A percentile compares a stretch with the other conserved stretches of the same genome.
Conservation (phyloP, 2,113 vertebrate genomes). For the Pangasianodon hypophthalmus region DNA sequence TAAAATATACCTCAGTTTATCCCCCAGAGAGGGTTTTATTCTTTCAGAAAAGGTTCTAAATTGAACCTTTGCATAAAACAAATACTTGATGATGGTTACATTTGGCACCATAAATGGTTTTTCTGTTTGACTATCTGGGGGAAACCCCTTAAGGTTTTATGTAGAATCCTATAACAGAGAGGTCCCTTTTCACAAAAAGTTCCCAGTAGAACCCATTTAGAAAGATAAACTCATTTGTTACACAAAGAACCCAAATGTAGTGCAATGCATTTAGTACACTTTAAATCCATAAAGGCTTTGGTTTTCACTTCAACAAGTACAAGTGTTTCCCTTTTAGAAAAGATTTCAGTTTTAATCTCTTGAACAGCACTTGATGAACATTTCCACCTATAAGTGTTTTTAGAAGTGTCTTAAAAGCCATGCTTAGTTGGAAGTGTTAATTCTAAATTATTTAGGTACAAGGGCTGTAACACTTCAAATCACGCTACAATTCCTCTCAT, state of each 20-base stretch:
- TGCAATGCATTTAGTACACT: not conserved
- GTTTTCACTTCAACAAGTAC: not conserved
- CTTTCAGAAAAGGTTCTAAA: not conserved
- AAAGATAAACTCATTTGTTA: not conserved
- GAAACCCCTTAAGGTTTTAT: not conserved
- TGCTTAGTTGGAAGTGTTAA: not conserved
- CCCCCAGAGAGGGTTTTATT: not conserved
- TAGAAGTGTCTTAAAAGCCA: not conserved
- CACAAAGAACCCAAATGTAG: not conserved
- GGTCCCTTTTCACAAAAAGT: not conserved
- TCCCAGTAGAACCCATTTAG: not conserved
- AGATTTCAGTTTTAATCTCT: not conserved
- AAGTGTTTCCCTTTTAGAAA: not conserved
- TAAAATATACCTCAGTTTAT: not conserved
- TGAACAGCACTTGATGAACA: not conserved
- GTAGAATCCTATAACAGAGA: not conserved
- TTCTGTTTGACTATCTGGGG: not conserved
- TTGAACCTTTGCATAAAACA: not conserved
- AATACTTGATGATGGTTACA: not conserved
- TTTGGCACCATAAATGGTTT: not conserved
- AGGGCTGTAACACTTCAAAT: not conserved
- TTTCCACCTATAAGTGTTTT: not conserved
- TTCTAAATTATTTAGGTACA: not conserved
- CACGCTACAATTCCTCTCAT: not conserved
- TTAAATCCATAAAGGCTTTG: not conserved